Percentiles rank a stretch among this genome's conserved stretches.
Evolutionary conservation across 2,888 invertebrate species (phyloP).

Genomic region (Malthinus seriepunctatus): DNA sequence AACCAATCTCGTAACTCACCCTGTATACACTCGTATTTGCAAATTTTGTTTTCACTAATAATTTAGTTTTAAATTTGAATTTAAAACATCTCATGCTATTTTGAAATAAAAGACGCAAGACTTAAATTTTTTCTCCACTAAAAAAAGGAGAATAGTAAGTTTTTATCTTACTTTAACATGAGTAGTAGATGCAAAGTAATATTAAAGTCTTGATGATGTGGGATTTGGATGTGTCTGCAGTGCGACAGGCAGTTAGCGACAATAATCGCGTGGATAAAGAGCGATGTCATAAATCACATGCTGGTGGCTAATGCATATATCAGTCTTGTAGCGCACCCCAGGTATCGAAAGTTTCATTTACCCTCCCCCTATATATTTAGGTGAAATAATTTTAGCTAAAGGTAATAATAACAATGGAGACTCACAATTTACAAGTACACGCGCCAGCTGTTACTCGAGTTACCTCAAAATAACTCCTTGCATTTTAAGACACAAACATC

Average conservation of each 20-base stretch:
- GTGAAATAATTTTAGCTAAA: constrained; percentile 4
- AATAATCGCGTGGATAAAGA: constrained; percentile 30
- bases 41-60: too few relatives aligned
- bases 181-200: constrained; percentile 26
- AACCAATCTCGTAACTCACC: too few relatives aligned
- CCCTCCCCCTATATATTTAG: background rate
- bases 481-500: background rate
- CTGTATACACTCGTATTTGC: too few relatives aligned
- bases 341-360: constrained; percentile 26
- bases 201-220: constrained; percentile 29
- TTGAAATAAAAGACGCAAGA: constrained; percentile 11
- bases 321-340: constrained; percentile 22
- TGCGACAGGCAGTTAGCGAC: constrained; percentile 31
- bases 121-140: background rate
- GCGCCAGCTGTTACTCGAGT: background rate
- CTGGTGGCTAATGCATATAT: constrained; percentile 28
- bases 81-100: too few relatives aligned
- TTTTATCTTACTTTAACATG: constrained; percentile 29
- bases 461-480: constrained; percentile 1
- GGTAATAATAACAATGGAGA: background rate
- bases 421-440: constrained; percentile 1
- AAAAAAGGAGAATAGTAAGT: constrained; percentile 12
- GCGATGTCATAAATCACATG: constrained; percentile 30
- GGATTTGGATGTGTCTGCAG: constrained; percentile 29
- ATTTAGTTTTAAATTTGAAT: too few relatives aligned